phyloP scores from a whole-genome alignment of 2,888 invertebrate species.

The Elegia similella region DNA sequence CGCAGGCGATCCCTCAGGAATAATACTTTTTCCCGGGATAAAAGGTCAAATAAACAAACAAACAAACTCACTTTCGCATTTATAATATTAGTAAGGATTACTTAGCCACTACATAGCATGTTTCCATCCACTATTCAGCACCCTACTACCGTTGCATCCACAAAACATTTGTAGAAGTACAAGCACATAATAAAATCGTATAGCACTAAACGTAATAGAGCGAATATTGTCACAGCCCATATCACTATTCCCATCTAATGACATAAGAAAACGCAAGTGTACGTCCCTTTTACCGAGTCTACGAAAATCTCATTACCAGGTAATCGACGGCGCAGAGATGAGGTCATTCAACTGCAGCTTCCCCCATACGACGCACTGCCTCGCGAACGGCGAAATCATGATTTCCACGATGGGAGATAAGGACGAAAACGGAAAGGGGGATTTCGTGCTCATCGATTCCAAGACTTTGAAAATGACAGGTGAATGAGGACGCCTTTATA shows the following conservation, averaged over 20 bases:
- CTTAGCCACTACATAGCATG: too few species aligned
- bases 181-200: too few species aligned
- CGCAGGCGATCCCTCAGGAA: too few species aligned
- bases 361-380: conserved; percentile 97
- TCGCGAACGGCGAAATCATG: conserved; percentile 96
- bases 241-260: conserved; percentile 5
- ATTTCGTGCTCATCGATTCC: conserved; percentile 93
- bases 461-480: conserved; percentile 89
- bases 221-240: neutral
- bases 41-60: too few species aligned
- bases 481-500: conserved; percentile 42
- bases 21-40: too few species aligned
- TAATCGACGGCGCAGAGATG: conserved; percentile 90
- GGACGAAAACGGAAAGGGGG: conserved; percentile 91
- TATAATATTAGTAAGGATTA: too few species aligned
- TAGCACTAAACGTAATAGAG: neutral
- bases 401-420: conserved; percentile 96
- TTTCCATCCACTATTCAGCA: too few species aligned
- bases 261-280: conserved; percentile 16
- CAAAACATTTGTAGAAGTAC: too few species aligned
- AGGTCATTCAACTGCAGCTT: conserved; percentile 89
- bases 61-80: too few species aligned
- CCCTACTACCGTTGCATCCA: too few species aligned
- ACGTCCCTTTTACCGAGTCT: conserved; percentile 39
- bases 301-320: conserved; percentile 79